These are phyloP conservation scores for Caiman crocodilus DNA, from an alignment of 2,797 vertebrate genomes.

Conservation along the genomic window DNA sequence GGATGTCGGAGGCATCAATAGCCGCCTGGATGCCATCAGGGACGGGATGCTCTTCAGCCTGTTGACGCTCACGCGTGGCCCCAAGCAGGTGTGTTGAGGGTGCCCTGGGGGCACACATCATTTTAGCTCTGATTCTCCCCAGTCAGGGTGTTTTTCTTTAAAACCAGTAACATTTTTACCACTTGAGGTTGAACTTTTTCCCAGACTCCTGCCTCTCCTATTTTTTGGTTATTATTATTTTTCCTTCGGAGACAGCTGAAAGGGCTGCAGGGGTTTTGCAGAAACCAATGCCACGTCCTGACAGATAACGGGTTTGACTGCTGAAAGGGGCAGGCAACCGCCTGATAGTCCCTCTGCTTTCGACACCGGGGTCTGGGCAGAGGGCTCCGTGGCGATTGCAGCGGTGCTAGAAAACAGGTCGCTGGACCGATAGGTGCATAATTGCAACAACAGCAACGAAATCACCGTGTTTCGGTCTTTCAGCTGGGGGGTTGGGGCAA, in stretches of 20 bases:
- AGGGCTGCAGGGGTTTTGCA: neutral
- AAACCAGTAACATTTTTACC: neutral
- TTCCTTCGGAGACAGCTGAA: neutral
- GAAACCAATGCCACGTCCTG: neutral
- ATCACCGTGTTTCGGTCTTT: slow-evolving; percentile 23
- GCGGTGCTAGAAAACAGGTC: neutral
- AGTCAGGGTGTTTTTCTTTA: neutral
- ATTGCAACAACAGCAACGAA: slow-evolving; percentile 11
- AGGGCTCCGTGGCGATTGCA: neutral
- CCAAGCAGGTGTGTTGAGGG: neutral
- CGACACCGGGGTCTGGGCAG: slow-evolving; percentile 3
- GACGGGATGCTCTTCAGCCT: neutral
- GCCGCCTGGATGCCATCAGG: neutral
- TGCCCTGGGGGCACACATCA: neutral
- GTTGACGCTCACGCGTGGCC: neutral
- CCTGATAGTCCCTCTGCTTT: neutral
- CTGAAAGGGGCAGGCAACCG: slow-evolving; percentile 19
- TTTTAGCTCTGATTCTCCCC: too few relatives aligned
- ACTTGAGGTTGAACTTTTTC: neutral
- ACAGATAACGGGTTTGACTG: neutral
- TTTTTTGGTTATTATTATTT: neutral
- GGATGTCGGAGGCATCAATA: neutral
- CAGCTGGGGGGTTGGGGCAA: slow-evolving; percentile 7
- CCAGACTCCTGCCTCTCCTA: fast-evolving
- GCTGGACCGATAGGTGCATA: slow-evolving; percentile 56